Percentiles rank a stretch among this genome's conserved stretches.
Conservation (phyloP, 1,140 invertebrate genomes). For the Heliothis subflexa region DNA sequence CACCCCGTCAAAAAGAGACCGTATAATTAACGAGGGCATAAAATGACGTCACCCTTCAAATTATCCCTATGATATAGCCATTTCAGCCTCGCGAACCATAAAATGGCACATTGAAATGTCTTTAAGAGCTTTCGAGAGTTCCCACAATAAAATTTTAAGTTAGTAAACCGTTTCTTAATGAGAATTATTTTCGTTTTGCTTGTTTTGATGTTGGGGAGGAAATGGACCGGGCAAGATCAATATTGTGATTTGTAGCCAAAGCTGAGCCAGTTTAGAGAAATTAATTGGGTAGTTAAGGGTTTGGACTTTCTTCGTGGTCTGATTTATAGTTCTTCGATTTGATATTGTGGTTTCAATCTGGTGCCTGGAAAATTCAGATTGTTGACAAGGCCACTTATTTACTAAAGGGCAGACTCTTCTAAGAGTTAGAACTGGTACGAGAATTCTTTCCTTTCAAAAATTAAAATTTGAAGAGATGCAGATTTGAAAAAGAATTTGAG, state of each 20-base stretch:
- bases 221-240: slow-evolving; percentile 27
- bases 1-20: slow-evolving; percentile 5
- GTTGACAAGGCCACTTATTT: too few relatives aligned
- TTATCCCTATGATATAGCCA: slow-evolving; percentile 22
- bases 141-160: slow-evolving; percentile 42
- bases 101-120: slow-evolving; percentile 38
- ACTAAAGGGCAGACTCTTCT: too few relatives aligned
- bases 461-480: too few relatives aligned
- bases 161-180: slow-evolving; percentile 52
- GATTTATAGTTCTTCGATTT: not conserved
- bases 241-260: slow-evolving; percentile 12
- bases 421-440: too few relatives aligned
- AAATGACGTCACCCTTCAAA: slow-evolving; percentile 16
- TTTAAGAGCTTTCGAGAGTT: slow-evolving; percentile 15
- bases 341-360: not conserved
- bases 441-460: too few relatives aligned
- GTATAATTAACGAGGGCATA: slow-evolving; percentile 15
- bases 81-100: not conserved
- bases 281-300: slow-evolving; percentile 19
- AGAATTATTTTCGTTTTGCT: slow-evolving; percentile 44
- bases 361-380: not conserved
- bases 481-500: too few relatives aligned
- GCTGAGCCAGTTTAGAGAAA: not conserved
- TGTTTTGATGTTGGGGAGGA: slow-evolving; percentile 41
- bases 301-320: not conserved